These are phyloP conservation scores for Rana temporaria DNA, from an alignment of 2,113 vertebrate genomes.

Conservation along the genomic window DNA sequence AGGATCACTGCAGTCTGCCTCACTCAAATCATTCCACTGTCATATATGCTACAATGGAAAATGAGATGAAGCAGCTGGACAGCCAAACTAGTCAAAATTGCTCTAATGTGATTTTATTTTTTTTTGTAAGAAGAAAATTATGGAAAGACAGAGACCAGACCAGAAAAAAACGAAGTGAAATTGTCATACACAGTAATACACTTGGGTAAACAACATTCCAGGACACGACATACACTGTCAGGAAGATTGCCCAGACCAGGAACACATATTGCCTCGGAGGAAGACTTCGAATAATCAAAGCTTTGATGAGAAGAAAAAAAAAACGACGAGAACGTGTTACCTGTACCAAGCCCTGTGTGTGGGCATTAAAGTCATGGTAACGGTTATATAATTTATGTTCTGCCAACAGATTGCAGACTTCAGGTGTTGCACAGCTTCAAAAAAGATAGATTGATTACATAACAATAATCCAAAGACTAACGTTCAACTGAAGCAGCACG, in stretches of 20 bases:
- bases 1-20: slow-evolving; percentile 16
- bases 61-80: slow-evolving; percentile 49
- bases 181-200: slow-evolving; percentile 15
- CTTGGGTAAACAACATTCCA: slow-evolving; percentile 28
- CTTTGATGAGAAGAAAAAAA: not conserved
- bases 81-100: slow-evolving; percentile 49
- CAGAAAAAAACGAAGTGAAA: not conserved
- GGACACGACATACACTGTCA: not conserved
- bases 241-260: not conserved
- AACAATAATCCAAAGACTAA: too few relatives aligned
- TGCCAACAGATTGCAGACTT: too few relatives aligned
- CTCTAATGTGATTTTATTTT: slow-evolving; percentile 54
- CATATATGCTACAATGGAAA: slow-evolving; percentile 20
- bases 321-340: not conserved
- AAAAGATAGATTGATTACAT: too few relatives aligned
- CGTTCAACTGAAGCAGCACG: too few relatives aligned
- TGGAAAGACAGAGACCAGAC: slow-evolving; percentile 49
- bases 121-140: slow-evolving; percentile 49
- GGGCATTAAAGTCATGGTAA: too few relatives aligned
- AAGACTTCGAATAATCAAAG: not conserved
- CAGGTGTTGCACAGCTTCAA: too few relatives aligned
- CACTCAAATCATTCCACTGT: slow-evolving; percentile 36
- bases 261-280: not conserved
- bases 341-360: too few relatives aligned
- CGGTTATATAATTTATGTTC: too few relatives aligned